Conservation (phyloP, 2,797 vertebrate genomes). For the Tragelaphus oryx region DNA sequence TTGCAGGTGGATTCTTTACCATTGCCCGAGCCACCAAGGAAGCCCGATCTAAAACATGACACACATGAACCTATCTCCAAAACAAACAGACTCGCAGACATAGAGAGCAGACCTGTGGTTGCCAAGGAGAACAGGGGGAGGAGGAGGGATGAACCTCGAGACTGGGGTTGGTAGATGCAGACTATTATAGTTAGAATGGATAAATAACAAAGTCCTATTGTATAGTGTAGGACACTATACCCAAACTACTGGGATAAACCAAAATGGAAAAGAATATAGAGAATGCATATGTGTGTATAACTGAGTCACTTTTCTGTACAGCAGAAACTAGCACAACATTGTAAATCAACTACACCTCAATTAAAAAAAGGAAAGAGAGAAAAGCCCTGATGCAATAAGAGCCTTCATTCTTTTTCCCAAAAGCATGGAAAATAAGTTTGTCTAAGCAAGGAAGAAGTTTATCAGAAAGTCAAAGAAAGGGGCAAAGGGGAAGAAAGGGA, state of each 20-base stretch:
- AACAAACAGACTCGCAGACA: not conserved
- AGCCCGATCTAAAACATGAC: not conserved
- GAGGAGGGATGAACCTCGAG: not conserved
- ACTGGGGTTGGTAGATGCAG: not conserved
- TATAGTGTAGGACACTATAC: not conserved
- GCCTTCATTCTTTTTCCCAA: not conserved
- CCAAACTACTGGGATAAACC: not conserved
- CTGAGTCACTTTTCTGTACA: not conserved
- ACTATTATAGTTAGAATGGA: not conserved
- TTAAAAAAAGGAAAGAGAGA: not conserved
- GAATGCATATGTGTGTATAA: not conserved
- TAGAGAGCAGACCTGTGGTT: not conserved
- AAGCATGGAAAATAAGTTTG: not conserved
- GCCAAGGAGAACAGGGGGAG: not conserved
- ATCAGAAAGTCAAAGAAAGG: not conserved
- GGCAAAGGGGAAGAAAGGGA: not conserved
- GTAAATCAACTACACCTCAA: not conserved
- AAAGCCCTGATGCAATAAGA: not conserved
- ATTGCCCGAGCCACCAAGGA: not conserved
- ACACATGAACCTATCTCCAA: not conserved
- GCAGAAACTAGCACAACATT: not conserved
- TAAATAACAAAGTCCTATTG: not conserved
- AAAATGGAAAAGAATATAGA: not conserved
- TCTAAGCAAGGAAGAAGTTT: not conserved
- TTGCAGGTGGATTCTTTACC: not conserved